Base-by-base conservation (phyloP, 2,888 invertebrate species). In the Parnassius glacialis region DNA sequence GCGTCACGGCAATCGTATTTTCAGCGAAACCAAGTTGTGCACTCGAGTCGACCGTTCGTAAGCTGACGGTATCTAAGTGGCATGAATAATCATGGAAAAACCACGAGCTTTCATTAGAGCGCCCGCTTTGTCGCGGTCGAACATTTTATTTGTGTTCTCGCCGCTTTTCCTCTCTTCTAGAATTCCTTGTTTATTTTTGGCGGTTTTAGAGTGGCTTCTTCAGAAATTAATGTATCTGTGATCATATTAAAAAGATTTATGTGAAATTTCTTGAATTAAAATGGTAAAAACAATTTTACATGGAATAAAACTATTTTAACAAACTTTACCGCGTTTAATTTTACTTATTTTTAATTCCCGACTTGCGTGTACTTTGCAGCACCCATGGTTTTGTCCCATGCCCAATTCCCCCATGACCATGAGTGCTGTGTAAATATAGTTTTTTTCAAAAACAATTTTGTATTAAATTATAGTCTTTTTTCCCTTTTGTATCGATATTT, bases 11-110 rank as follows among this genome's bases (percentile, higher is more conserved):
- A 57, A 60, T 52, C 20, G 34, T 20, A 59, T 62, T 69, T 68
- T 67, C 67, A 71, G 65, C 59, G 68, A 66, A 63, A 68, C 66
- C 67, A 62, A 65, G 62, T 56, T 60, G 57, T 60, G 64, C 66
- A 58, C 65, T 67, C 58, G 65, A 68, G 65, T 61, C 61, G 65
- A 61, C 68, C 68, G 71, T 68, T 61, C 60, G 67, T 63, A 68
- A 70, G 71, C 71, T 65, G 68, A 65, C 67, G 69, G 70, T 68
- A 66, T 68, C 73, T 72, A 69, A 76, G 76, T 74, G 77, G 76
- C 85, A 85, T 87, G 87, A 86, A 85, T 88, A 87, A 81, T 84
- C 85, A 88, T 86, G 82, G 74, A 81, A 81, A 84, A 81, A 81
- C 81, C 83, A 69, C 83, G 68, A 74, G 74, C 74, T 83, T 84